Base-by-base conservation (phyloP, 2,797 vertebrate species). In the Brachyalestes nurse region DNA sequence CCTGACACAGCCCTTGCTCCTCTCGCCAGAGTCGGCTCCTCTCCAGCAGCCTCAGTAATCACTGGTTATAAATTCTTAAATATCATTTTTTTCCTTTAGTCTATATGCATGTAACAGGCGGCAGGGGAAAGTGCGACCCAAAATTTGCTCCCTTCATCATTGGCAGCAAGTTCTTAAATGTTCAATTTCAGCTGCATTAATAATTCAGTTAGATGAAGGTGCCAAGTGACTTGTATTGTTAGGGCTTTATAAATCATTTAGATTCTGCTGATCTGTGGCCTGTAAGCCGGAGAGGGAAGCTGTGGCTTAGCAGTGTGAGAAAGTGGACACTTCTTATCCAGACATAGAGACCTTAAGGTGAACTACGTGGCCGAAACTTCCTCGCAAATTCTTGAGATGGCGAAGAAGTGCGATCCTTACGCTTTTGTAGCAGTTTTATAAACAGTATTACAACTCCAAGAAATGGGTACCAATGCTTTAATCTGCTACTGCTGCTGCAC, bases 181-280 rank as follows among this genome's bases (percentile, higher is more conserved):
- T 93, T 93, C 91, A 92, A 91, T 93, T 93, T 90, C 90, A 89
- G 83, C 82, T 0, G 65, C 2, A 69, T 93, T 87, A 95, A 94
- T 93, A 90, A 91, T 94, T 92, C 72, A 94, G 88, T 81, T 84
- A 84, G 86, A 84, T 80, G 82, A 91, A 92, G 89, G 86, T 84
- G 90, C 87, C 88, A 93, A 93, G 82, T 90, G 89, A 88, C 87
- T 90, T 82, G 84, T 90, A 85, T 91, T 93, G 91, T 92, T 91
- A 89, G 90, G 84, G 82, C 79, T 83, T 72, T 60, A 91, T 92
- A 82, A 93, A 94, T 93, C 87, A 90, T 93, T 91, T 79, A 93
- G 80, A 80, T 55, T 73, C 16, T 77, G 58, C 51, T 80, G 77
- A 87, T 75, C 72, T 76, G 53, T 75, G 65, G 78, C 75, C 73